phyloP scores from a whole-genome alignment of 2,888 invertebrate species.

The Lagria hirta region DNA sequence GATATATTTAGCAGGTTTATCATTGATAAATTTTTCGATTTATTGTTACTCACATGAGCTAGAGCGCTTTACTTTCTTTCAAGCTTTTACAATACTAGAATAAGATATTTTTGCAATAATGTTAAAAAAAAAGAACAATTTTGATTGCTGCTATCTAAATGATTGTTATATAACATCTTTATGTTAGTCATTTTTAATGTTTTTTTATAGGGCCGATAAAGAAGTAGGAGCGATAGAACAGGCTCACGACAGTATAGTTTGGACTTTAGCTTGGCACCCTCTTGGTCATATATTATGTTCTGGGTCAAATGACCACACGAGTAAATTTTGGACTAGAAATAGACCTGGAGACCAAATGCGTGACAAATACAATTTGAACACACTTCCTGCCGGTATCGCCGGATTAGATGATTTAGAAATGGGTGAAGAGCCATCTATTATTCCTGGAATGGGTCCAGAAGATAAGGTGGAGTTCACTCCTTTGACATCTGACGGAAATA shows the following conservation, averaged over 20 bases:
- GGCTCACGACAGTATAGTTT: conserved; percentile 98
- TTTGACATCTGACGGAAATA: conserved; percentile 79
- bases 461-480: conserved; percentile 81
- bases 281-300: conserved; percentile 97
- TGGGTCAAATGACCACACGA: conserved; percentile 99
- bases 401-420: conserved; percentile 71
- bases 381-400: conserved; percentile 79
- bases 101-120: no score
- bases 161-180: no score
- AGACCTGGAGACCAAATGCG: conserved; percentile 97
- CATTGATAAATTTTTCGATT: no score
- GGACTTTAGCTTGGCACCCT: conserved; percentile 99
- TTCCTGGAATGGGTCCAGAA: conserved; percentile 99
- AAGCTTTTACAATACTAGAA: no score
- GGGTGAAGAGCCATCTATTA: conserved; percentile 75
- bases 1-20: no score
- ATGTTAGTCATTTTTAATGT: no score
- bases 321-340: conserved; percentile 99
- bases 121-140: no score
- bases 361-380: conserved; percentile 96
- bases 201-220: conserved; percentile 78
- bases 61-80: no score
- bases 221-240: conserved; percentile 98
- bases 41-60: no score
- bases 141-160: no score